phyloP scores from a whole-genome alignment of 2,113 vertebrate species.

The Coturnix japonica region DNA sequence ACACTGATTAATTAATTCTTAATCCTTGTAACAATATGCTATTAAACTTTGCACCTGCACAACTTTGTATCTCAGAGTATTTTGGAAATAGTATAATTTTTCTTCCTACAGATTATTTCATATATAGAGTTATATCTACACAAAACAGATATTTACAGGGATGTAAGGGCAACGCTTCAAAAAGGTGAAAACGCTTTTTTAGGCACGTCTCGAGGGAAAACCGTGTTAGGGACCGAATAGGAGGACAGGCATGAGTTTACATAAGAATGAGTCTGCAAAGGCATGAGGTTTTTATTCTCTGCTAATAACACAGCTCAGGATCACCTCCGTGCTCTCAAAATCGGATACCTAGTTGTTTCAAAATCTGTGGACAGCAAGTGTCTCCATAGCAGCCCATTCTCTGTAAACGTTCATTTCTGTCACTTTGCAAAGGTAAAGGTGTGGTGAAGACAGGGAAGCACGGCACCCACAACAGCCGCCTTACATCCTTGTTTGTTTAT shows the following conservation, averaged over 20 bases:
- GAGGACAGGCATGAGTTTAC: not conserved
- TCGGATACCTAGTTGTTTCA: not conserved
- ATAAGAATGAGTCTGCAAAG: not conserved
- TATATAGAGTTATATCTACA: conserved; percentile 49
- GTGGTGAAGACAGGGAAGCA: conserved; percentile 25
- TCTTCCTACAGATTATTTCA: conserved; percentile 49
- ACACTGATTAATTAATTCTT: conserved; percentile 29
- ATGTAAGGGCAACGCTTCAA: conserved; percentile 57
- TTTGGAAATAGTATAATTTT: conserved; percentile 66
- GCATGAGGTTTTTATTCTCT: conserved; percentile 11
- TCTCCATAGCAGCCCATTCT: not conserved
- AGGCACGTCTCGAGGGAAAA: conserved; percentile 37
- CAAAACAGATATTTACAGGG: conserved; percentile 42
- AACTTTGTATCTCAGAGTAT: conserved; percentile 63
- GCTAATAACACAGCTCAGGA: conserved; percentile 17
- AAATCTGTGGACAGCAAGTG: not conserved
- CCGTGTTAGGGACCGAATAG: not conserved
- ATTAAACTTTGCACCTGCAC: conserved; percentile 44
- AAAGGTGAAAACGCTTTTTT: conserved; percentile 29
- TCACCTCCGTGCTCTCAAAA: conserved; percentile 2
- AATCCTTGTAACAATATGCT: conserved; percentile 25
- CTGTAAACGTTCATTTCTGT: conserved; percentile 41
- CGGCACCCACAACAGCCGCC: conserved; percentile 1
- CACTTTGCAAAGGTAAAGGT: not conserved
- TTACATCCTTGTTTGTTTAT: conserved; percentile 68